phyloP scores from a whole-genome alignment of 2,888 invertebrate species.

The Halocaridina rubra region DNA sequence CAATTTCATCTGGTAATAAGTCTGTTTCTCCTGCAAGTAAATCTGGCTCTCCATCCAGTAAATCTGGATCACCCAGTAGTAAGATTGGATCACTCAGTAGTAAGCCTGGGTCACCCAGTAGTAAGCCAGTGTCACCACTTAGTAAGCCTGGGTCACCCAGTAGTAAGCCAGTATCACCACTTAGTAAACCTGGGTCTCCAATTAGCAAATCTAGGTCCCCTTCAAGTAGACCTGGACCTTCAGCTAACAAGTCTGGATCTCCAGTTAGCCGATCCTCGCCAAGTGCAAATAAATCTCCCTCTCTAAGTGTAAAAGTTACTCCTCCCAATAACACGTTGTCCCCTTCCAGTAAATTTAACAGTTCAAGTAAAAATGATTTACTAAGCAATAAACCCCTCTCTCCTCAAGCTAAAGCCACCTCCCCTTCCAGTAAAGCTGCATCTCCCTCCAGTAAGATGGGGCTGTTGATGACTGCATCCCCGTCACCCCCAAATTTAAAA shows the following conservation, averaged over 20 bases:
- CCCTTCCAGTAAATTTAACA: neutral
- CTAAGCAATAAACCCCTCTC: neutral
- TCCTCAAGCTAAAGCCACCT: neutral
- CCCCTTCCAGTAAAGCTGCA: neutral
- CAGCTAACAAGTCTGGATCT: neutral
- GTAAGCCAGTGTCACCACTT: neutral
- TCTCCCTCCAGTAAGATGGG: conserved; percentile 1
- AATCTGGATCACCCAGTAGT: neutral
- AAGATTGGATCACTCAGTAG: neutral
- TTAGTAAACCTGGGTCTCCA: neutral
- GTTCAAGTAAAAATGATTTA: neutral
- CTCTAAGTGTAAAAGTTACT: neutral
- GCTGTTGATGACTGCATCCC: neutral
- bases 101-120: neutral
- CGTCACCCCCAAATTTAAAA: neutral
- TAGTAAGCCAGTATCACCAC: neutral
- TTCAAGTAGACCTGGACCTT: neutral
- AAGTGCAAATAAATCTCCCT: neutral
- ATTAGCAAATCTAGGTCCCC: neutral
- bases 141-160: conserved; percentile 4
- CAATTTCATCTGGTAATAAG: neutral
- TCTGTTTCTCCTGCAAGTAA: neutral
- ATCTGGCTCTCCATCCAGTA: neutral
- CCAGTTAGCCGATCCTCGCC: neutral
- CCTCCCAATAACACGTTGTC: neutral